A percentile compares a stretch with the other conserved stretches of the same genome.
Conservation (phyloP, 1,140 invertebrate species). For the Camponotus pennsylvanicus region DNA sequence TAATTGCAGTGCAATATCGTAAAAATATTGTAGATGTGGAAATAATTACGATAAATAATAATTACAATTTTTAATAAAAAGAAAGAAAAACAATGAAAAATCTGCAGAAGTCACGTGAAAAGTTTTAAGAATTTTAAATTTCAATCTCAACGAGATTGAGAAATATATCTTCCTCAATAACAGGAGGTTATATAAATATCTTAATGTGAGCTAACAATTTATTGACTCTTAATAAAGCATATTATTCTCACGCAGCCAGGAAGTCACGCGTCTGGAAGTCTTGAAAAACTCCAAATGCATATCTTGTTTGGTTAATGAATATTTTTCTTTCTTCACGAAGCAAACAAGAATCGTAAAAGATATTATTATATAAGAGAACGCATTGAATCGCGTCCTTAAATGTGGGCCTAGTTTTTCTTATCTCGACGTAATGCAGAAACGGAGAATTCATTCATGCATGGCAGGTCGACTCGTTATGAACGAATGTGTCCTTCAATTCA, state of each 20-base stretch:
- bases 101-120: not conserved
- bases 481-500: slow-evolving; percentile 81
- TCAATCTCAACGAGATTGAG: not conserved
- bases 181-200: not conserved
- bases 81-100: not conserved
- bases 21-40: not conserved
- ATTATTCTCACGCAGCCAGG: not conserved
- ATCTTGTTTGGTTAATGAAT: not conserved
- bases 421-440: slow-evolving; percentile 5
- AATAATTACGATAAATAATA: not conserved
- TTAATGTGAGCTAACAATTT: not conserved
- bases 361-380: not conserved
- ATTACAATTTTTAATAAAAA: not conserved
- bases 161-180: not conserved
- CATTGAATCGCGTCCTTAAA: not conserved
- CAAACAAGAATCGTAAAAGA: not conserved
- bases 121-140: not conserved
- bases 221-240: not conserved
- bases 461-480: slow-evolving; percentile 74
- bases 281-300: not conserved
- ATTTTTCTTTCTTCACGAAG: not conserved
- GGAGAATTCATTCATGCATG: slow-evolving; percentile 72
- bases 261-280: not conserved
- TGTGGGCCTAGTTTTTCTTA: not conserved
- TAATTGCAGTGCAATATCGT: not conserved